phyloP scores from a whole-genome alignment of 64 coral and sea anemone genomes.

The Stichodactyla mertensii region DNA sequence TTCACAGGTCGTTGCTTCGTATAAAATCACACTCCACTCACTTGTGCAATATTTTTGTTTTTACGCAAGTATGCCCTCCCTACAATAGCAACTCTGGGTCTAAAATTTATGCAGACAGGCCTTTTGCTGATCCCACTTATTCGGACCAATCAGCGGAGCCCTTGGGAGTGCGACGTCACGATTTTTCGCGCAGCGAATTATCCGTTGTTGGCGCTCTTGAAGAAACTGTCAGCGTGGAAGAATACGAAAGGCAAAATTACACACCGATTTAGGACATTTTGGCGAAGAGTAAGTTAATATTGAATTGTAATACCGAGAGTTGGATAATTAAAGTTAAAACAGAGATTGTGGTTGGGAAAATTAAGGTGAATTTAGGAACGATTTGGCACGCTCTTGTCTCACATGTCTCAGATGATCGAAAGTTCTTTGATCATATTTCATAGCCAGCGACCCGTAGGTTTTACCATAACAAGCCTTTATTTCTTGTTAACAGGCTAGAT shows the following conservation, averaged over 20 bases:
- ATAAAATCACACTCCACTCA: too few relatives aligned
- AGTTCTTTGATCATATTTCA: constrained; percentile 36
- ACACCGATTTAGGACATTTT: constrained; percentile 5
- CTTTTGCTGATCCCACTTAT: constrained; percentile 26
- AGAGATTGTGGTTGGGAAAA: background rate
- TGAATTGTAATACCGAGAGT: background rate
- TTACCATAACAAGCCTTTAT: constrained; percentile 7
- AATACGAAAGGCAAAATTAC: background rate
- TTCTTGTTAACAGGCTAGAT: constrained; percentile 1
- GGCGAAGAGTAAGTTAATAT: background rate
- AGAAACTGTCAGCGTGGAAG: constrained; percentile 24
- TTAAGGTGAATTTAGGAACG: background rate
- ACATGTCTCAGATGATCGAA: constrained; percentile 20
- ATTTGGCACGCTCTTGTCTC: background rate
- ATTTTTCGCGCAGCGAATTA: constrained; percentile 11
- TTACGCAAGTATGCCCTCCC: background rate
- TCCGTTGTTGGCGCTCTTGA: background rate
- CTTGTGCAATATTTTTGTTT: background rate
- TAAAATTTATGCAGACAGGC: constrained; percentile 25
- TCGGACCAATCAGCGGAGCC: background rate
- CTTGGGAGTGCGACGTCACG: constrained; percentile 3
- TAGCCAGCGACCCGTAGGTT: constrained; percentile 8
- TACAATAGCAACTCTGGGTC: background rate
- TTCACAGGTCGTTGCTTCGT: too few relatives aligned
- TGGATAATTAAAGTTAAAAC: background rate